Percentiles rank a stretch among this genome's conserved stretches.
phyloP scores from a whole-genome alignment of 2,113 vertebrate species.

The Eleginops maclovinus region DNA sequence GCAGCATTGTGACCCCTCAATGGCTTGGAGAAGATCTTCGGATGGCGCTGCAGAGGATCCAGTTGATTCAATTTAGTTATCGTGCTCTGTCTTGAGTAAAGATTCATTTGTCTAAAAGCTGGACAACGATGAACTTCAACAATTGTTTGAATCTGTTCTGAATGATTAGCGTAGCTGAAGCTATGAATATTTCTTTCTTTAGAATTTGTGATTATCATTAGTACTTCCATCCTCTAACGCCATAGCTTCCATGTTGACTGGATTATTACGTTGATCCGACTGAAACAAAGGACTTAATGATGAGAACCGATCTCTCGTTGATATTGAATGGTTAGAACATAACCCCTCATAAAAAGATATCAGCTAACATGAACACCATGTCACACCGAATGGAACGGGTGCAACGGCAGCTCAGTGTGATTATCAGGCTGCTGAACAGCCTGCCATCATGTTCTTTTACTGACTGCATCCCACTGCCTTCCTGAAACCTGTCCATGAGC shows the following conservation, averaged over 20 bases:
- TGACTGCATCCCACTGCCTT: neutral
- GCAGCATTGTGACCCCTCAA: conserved; percentile 12
- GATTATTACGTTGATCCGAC: too few species aligned
- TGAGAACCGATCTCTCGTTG: too few species aligned
- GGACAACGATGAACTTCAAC: too few species aligned
- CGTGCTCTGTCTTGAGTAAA: neutral
- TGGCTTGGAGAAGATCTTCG: conserved; percentile 8
- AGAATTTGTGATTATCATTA: neutral
- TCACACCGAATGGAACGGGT: neutral
- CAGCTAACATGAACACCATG: neutral
- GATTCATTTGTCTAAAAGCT: too few species aligned
- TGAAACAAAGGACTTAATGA: too few species aligned
- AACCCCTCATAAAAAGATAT: neutral
- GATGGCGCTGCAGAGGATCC: neutral
- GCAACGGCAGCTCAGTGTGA: neutral
- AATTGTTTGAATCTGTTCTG: neutral
- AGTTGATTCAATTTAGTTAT: neutral
- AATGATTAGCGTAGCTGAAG: neutral
- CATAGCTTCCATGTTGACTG: neutral
- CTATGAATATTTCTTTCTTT: neutral
- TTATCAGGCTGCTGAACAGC: neutral
- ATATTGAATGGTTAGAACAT: neutral
- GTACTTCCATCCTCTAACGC: neutral
- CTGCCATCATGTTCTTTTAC: neutral
- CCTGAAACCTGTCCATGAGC: neutral